Evolutionary conservation across 2,888 invertebrate genomes (phyloP).

Genomic region (Pocota personata): DNA sequence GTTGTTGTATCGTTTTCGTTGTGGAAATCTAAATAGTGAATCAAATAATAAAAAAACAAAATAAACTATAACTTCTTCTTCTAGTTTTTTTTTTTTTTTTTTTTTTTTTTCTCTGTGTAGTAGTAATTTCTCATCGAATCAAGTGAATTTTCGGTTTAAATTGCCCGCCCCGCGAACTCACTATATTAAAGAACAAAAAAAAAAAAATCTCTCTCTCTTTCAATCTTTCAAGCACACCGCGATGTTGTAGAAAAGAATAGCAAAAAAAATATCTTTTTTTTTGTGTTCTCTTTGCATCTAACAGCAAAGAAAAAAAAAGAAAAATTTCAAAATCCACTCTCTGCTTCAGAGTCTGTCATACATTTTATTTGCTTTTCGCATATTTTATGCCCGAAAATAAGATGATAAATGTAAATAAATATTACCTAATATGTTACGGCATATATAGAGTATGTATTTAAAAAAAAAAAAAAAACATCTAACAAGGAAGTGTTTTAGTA

Average conservation of each 20-base stretch:
- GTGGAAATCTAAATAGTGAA: slow-evolving; percentile 62
- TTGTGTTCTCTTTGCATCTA: slow-evolving; percentile 1
- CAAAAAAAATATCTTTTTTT: neutral
- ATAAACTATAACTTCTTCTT: slow-evolving; percentile 9
- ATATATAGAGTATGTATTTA: slow-evolving; percentile 1
- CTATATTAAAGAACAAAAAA: too few relatives aligned
- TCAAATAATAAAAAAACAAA: slow-evolving; percentile 40
- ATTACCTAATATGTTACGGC: slow-evolving; percentile 54
- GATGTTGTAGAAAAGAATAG: slow-evolving; percentile 22
- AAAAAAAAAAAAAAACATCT: neutral
- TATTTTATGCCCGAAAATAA: slow-evolving; percentile 9
- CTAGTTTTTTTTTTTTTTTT: slow-evolving; percentile 1
- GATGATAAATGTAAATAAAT: slow-evolving; percentile 56
- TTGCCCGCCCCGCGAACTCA: neutral
- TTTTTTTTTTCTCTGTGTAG: too few relatives aligned
- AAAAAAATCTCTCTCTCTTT: neutral
- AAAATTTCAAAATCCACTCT: slow-evolving; percentile 9
- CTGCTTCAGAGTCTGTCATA: neutral
- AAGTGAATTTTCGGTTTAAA: slow-evolving; percentile 7
- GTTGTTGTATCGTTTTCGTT: slow-evolving; percentile 68
- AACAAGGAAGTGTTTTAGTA: too few relatives aligned
- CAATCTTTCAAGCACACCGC: slow-evolving; percentile 14
- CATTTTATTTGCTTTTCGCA: slow-evolving; percentile 1
- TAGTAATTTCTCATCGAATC: neutral
- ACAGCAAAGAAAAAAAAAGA: neutral